Evolutionary conservation across 2,888 invertebrate genomes (phyloP), one percentile per base, ranked within the genome.

Genomic region (Erannis defoliaria): DNA sequence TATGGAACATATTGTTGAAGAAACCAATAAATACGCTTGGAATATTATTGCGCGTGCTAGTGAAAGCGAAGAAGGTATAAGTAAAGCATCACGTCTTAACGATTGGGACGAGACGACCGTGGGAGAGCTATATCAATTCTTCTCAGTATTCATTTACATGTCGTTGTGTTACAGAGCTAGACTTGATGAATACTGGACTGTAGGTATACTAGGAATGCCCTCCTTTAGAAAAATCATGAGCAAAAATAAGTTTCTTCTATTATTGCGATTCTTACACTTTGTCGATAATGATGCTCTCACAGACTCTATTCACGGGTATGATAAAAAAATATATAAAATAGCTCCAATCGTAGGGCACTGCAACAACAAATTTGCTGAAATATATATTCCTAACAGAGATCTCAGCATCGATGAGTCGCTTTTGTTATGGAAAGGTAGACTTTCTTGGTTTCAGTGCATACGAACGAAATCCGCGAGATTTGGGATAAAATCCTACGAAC

Each of bases 331-430:
- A 29, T 33, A 45, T 12, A 73, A 71, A 62, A 54, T 71, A 38
- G 40, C 33, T 8, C 57, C 63, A 8, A 45, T 73, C 6, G 19
- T 73, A 16, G 64, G 67, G 8, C 62, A 67, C 43, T 60, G 57
- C 37, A 71, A 70, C 43, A 29, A 38, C 16, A 71, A 67, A 51
- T 69, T 73, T 49, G 12, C 23, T 33, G 48, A 40, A 56, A 48
- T 59, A 23, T 59, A 59, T 40, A 51, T 29, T 26, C 65, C 63
- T 49, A 37, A 40, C 21, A 64, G 54, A 56, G 48, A 46, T 43
- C 21, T 71, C 12, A 61, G 53, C 23, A 55, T 72, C 49, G 71
- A 72, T 58, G 71, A 73, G 37, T 72, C 72, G 48, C 50, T 72
- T 51, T 58, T 69, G 43, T 55, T 72, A 16, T 73, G 70, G 67